Base-by-base conservation (phyloP, 2,797 vertebrate genomes). In the Aselliscus stoliczkanus region DNA sequence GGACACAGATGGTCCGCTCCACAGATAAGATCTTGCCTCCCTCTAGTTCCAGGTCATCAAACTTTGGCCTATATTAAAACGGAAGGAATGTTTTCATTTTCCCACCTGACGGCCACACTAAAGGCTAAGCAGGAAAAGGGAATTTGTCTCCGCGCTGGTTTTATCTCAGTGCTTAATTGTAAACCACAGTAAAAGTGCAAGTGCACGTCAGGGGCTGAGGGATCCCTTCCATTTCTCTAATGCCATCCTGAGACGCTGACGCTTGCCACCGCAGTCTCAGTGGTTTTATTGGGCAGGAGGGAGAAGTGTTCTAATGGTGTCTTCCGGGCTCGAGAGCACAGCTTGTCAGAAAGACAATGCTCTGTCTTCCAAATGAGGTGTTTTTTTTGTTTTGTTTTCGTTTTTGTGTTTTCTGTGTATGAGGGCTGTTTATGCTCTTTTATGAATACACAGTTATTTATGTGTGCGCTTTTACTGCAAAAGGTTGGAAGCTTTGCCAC, bases 21-120 rank as follows among this genome's bases (percentile, higher is more conserved):
- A 29, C 9, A 84, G 47, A 67, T 72, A 44, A 84, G 29, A 9
- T 62, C 67, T 80, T 85, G 75, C 27, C 5, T 37, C 20, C 44
- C 8, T 37, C 9, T 79, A 14, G 72, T 96, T 96, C 92, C n/a
- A 90, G 81, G 50, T 96, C 81, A 93, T 37, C 23, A 86, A 69
- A 58, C 56, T 95, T 81, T n/a, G 70, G 34, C 65, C 79, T 88
- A 23, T 52, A 69, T 93, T 58, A 80, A 87, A 92, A 58, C 18
- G 23, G 37, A 77, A 88, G 56, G 47, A 65, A 64, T 82, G 18
- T 42, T 73, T 90, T 85, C n/a, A 81, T 93, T 93, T 89, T 76
- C 47, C 62, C 21, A 42, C 31, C 73, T 54, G 52, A 52, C 1
- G 29, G 42, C 15, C 54, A 42, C 4, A 67, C 64, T 60, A 80